Conservation (phyloP, 2,888 invertebrate species). For the Chironomus riparius region DNA sequence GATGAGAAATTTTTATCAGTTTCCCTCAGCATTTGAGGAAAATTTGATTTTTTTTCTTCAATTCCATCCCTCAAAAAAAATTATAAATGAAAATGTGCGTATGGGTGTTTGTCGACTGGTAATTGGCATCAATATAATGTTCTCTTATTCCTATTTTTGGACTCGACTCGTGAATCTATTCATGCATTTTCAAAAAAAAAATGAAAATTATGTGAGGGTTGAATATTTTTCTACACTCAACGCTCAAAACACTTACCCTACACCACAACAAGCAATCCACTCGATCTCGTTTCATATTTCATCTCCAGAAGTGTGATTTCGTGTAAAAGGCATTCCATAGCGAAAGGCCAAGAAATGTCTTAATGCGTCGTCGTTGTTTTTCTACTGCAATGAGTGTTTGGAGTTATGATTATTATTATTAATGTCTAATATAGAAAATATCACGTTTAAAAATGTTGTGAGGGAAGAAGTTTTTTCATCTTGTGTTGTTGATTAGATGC, state of each 20-base stretch:
- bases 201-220: not conserved
- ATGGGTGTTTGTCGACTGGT: slow-evolving; percentile 17
- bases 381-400: slow-evolving; percentile 11
- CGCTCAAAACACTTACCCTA: not conserved
- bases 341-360: slow-evolving; percentile 6
- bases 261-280: not conserved
- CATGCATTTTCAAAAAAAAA: not conserved
- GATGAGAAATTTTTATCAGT: no score
- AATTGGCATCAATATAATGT: slow-evolving; percentile 26
- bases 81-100: no score
- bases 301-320: slow-evolving; percentile 4
- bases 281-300: slow-evolving; percentile 15
- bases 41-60: not conserved
- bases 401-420: slow-evolving; percentile 24
- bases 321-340: not conserved
- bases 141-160: not conserved
- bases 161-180: not conserved
- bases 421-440: slow-evolving; percentile 6
- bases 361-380: slow-evolving; percentile 1
- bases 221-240: not conserved
- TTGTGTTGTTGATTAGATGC: slow-evolving; percentile 19
- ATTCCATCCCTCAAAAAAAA: not conserved
- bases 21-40: no score
- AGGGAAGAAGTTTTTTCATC: not conserved
- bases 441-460: slow-evolving; percentile 4